These are phyloP conservation scores for Zygogramma bicolorata DNA, from an alignment of 2,888 invertebrate genomes.

Conservation along the genomic window DNA sequence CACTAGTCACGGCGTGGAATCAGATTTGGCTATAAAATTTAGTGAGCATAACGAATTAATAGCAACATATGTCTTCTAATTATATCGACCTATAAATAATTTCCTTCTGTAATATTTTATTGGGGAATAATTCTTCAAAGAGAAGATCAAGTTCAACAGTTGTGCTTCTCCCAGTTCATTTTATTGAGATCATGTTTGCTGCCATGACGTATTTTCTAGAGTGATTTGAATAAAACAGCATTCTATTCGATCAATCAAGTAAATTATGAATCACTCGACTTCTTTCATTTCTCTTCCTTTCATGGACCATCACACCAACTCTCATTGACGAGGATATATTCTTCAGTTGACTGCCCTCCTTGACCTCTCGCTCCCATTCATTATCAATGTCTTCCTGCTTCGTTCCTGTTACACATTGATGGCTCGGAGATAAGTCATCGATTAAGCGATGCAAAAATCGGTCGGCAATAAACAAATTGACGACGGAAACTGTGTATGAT, in stretches of 20 bases:
- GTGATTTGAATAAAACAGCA: too few species aligned
- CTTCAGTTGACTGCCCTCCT: background rate
- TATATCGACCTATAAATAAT: too few species aligned
- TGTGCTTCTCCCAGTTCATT: too few species aligned
- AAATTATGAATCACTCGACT: background rate
- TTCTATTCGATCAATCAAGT: background rate
- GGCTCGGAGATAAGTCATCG: conserved; percentile 20
- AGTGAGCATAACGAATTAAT: too few species aligned
- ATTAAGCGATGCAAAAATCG: conserved; percentile 30
- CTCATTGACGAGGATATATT: background rate
- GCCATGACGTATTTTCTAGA: too few species aligned
- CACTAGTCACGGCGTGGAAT: too few species aligned
- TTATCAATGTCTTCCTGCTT: conserved; percentile 3
- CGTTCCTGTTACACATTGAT: conserved; percentile 2
- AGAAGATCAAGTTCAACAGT: too few species aligned
- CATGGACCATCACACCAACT: background rate
- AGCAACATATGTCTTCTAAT: too few species aligned
- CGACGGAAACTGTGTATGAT: conserved; percentile 52
- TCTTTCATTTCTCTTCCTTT: background rate
- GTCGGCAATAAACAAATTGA: conserved; percentile 42
- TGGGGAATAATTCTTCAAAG: too few species aligned
- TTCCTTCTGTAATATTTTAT: too few species aligned
- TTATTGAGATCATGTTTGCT: too few species aligned
- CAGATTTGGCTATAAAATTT: too few species aligned
- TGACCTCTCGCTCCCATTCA: conserved; percentile 2